A percentile compares a stretch with the other conserved stretches of the same genome.
phyloP scores from a whole-genome alignment of 2,797 vertebrate genomes.

The Sorex maritimensis region DNA sequence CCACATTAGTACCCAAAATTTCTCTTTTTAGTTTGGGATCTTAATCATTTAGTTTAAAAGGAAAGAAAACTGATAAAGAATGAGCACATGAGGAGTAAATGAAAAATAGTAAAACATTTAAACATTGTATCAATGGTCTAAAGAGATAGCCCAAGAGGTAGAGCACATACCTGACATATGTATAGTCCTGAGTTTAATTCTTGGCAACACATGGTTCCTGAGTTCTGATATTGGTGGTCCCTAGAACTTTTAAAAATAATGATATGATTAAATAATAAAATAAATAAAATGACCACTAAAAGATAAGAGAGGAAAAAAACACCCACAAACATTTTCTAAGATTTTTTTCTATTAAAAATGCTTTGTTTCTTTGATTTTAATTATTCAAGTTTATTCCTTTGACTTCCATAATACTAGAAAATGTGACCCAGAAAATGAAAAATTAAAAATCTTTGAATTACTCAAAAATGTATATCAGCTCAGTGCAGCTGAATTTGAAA shows the following conservation, averaged over 20 bases:
- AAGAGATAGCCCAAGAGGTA: too few species aligned
- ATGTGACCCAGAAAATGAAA: conserved; percentile 79
- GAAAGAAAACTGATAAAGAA: neutral
- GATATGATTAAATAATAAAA: too few species aligned
- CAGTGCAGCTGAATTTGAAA: conserved; percentile 60
- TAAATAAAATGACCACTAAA: too few species aligned
- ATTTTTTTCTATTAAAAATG: conserved; percentile 37
- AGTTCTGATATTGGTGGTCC: too few species aligned
- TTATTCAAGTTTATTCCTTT: conserved; percentile 48
- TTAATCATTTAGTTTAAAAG: conserved; percentile 18
- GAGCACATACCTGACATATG: too few species aligned
- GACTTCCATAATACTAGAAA: conserved; percentile 50
- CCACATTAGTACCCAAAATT: neutral
- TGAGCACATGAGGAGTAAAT: neutral
- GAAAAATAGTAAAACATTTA: too few species aligned
- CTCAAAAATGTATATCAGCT: conserved; percentile 74
- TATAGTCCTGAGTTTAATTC: too few species aligned
- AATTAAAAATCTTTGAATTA: conserved; percentile 76
- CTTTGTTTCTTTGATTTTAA: conserved; percentile 56
- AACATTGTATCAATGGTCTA: too few species aligned
- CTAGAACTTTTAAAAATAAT: too few species aligned
- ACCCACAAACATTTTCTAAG: conserved; percentile 28
- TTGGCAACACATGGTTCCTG: too few species aligned
- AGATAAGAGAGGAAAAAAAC: too few species aligned
- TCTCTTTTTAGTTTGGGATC: neutral